Conservation (phyloP, 1,140 invertebrate species). For the Zaprionus inermis region DNA sequence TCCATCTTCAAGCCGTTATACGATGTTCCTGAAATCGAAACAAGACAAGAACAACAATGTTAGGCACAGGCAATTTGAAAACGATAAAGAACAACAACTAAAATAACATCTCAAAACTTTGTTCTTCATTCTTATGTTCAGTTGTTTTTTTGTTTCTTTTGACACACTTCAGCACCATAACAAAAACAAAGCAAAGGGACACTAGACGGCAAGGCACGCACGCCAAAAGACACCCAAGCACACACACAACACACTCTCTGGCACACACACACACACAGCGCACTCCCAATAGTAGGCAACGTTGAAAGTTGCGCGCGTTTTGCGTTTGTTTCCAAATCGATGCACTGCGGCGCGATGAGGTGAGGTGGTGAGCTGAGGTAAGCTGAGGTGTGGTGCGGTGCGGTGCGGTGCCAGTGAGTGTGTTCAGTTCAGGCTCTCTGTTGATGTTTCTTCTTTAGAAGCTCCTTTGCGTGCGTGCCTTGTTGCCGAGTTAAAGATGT, state of each 20-base stretch:
- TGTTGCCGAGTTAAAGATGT: conserved; percentile 1
- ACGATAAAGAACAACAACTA: conserved; percentile 39
- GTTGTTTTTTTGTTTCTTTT: neutral
- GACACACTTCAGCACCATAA: conserved; percentile 29
- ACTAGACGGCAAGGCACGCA: conserved; percentile 23
- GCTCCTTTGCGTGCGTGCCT: neutral
- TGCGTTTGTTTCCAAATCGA: conserved; percentile 19
- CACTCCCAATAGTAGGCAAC: conserved; percentile 25
- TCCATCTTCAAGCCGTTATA: conserved; percentile 3
- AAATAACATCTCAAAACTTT: conserved; percentile 27
- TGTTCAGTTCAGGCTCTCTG: neutral
- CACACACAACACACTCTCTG: conserved; percentile 6
- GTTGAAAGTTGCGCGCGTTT: conserved; percentile 43
- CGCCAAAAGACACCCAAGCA: neutral
- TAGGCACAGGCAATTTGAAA: conserved; percentile 36
- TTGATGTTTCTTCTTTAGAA: neutral
- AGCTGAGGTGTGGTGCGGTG: conserved; percentile 22
- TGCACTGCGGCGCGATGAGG: neutral
- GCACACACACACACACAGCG: conserved; percentile 3
- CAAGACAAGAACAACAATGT: conserved; percentile 41
- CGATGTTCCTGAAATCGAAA: conserved; percentile 11
- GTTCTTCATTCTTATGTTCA: conserved; percentile 2
- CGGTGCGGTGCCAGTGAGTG: neutral
- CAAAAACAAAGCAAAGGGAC: conserved; percentile 28
- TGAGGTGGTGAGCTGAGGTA: conserved; percentile 3